Evolutionary conservation across 2,888 invertebrate genomes (phyloP).

Genomic region (Mimachlamys varia): DNA sequence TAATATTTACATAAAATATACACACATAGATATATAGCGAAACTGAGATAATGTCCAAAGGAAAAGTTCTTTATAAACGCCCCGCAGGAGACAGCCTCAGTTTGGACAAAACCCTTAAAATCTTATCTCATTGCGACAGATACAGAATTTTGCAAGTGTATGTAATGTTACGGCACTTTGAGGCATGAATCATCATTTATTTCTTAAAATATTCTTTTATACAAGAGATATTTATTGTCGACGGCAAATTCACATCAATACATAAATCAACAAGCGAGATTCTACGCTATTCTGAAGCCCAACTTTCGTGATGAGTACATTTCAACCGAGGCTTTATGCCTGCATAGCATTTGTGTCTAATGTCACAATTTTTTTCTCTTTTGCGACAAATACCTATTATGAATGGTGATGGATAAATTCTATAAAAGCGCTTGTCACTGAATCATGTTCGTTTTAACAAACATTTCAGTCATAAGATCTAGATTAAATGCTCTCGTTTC

Average conservation of each 20-base stretch:
- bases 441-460: neutral
- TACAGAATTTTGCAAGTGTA: neutral
- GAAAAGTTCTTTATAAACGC: neutral
- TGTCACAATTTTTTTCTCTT: neutral
- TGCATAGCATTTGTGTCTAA: neutral
- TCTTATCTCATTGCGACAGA: constrained; percentile 13
- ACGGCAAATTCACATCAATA: neutral
- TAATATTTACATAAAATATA: constrained; percentile 17
- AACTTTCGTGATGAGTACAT: neutral
- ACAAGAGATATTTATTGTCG: neutral
- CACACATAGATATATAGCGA: neutral
- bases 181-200: constrained; percentile 21
- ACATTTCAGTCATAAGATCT: neutral
- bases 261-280: neutral
- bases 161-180: neutral
- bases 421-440: neutral
- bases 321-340: neutral
- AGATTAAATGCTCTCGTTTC: neutral
- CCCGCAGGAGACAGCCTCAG: neutral
- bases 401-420: neutral
- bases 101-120: neutral
- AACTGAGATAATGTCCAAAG: neutral
- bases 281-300: neutral
- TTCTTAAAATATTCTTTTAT: neutral
- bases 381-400: neutral